phyloP scores from a whole-genome alignment of 2,888 invertebrate species.

The Volucella inanis region DNA sequence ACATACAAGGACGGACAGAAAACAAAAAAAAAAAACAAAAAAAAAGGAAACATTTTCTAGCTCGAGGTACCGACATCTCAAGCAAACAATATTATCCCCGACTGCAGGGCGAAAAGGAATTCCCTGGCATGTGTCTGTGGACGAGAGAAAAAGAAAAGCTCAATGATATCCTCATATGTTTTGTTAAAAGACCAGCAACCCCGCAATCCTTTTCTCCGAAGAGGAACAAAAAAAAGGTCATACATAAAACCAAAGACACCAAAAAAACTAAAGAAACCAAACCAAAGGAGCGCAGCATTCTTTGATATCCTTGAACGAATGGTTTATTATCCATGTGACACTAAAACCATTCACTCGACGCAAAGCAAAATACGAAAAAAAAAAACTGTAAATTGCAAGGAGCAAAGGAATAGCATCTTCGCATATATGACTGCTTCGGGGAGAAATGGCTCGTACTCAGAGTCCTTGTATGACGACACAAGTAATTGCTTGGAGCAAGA shows the following conservation, averaged over 20 bases:
- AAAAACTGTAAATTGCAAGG: slow-evolving; percentile 26
- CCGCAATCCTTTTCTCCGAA: neutral
- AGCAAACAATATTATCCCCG: slow-evolving; percentile 60
- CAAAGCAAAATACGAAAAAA: slow-evolving; percentile 18
- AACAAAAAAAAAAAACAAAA: neutral
- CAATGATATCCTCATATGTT: slow-evolving; percentile 49
- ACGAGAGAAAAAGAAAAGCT: slow-evolving; percentile 21
- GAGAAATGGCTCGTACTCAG: slow-evolving; percentile 5
- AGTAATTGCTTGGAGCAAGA: slow-evolving; percentile 54
- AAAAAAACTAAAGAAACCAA: neutral
- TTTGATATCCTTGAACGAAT: slow-evolving; percentile 70
- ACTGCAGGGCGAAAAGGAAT: slow-evolving; percentile 12
- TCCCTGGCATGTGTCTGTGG: slow-evolving; percentile 35
- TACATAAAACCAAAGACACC: neutral
- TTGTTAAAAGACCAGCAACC: slow-evolving; percentile 44
- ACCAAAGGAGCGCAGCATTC: slow-evolving; percentile 29
- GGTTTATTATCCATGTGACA: slow-evolving; percentile 71
- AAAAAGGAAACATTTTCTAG: slow-evolving; percentile 48
- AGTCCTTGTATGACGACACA: slow-evolving; percentile 47
- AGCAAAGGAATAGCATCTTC: slow-evolving; percentile 34
- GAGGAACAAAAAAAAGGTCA: slow-evolving; percentile 20
- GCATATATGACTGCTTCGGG: slow-evolving; percentile 24
- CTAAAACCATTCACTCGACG: slow-evolving; percentile 39
- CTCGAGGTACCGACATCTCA: slow-evolving; percentile 35
- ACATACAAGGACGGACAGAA: neutral